Evolutionary conservation across 1,140 invertebrate genomes (phyloP).

Genomic region (Cotesia chilonis): DNA sequence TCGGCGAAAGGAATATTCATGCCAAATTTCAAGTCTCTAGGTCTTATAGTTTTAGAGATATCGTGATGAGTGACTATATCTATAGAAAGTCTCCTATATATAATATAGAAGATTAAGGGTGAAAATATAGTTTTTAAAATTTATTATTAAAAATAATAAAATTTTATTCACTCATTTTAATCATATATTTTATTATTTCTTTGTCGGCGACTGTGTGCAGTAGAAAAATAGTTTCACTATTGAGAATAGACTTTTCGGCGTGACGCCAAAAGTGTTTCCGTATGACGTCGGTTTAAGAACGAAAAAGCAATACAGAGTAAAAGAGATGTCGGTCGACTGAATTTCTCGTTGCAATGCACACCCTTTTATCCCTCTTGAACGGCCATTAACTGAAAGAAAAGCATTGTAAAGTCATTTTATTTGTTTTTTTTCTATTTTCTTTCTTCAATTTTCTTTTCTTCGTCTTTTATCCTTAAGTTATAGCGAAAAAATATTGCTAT

Average conservation of each 20-base stretch:
- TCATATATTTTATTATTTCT: conserved; percentile 3
- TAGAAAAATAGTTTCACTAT: conserved; percentile 16
- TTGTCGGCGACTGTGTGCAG: conserved; percentile 4
- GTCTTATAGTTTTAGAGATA: too few relatives aligned
- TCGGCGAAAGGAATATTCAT: too few relatives aligned
- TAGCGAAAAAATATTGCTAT: not conserved
- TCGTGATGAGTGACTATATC: too few relatives aligned
- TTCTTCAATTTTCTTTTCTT: not conserved
- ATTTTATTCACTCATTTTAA: not conserved
- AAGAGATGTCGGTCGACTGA: conserved; percentile 28
- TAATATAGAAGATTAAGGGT: too few relatives aligned
- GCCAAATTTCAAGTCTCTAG: too few relatives aligned
- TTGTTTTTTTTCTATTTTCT: not conserved
- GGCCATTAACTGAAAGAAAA: conserved; percentile 42
- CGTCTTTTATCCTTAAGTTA: conserved; percentile 10
- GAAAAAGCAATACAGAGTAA: conserved; percentile 18
- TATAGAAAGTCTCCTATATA: too few relatives aligned
- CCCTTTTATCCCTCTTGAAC: conserved; percentile 37
- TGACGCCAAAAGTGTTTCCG: not conserved
- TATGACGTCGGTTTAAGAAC: not conserved
- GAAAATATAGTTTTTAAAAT: not conserved
- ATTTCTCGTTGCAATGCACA: conserved; percentile 24
- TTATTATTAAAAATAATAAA: not conserved
- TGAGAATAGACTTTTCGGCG: conserved; percentile 13
- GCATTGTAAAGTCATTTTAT: conserved; percentile 19